Evolutionary conservation across 2,113 vertebrate genomes (phyloP).

Genomic region (Myiagra hebetior): DNA sequence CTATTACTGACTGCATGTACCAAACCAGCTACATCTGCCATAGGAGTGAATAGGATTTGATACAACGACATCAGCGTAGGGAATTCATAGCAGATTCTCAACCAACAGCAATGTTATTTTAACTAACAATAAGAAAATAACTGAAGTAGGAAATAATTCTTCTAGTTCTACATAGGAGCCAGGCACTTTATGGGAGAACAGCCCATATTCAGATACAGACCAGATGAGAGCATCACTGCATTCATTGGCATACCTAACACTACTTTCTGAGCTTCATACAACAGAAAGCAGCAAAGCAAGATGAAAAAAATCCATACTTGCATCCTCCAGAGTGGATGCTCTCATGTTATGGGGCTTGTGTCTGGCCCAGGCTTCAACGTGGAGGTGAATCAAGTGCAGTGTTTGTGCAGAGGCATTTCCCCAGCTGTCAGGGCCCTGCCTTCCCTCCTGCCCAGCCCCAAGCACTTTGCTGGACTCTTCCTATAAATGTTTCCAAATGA

Average conservation of each 20-base stretch:
- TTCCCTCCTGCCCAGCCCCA: background rate
- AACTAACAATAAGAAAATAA: background rate
- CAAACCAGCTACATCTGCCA: background rate
- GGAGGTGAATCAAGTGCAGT: background rate
- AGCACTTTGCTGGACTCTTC: background rate
- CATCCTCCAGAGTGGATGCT: background rate
- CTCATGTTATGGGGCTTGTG: background rate
- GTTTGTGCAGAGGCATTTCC: background rate
- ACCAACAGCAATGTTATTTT: background rate
- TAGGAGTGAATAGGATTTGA: background rate
- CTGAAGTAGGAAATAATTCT: background rate
- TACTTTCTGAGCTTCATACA: background rate
- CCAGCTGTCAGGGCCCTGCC: background rate
- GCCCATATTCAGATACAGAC: background rate
- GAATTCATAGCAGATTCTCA: background rate
- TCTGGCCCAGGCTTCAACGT: background rate
- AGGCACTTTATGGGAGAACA: accelerated
- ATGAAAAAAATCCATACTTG: background rate
- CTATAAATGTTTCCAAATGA: background rate
- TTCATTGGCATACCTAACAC: accelerated
- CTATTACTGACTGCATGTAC: background rate
- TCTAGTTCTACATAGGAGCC: background rate
- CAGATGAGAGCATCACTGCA: background rate
- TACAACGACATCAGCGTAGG: background rate
- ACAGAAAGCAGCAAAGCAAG: background rate